Percentiles rank a stretch among this genome's conserved stretches.
Evolutionary conservation across 2,113 vertebrate species (phyloP).

Genomic region (Heptranchias perlo): DNA sequence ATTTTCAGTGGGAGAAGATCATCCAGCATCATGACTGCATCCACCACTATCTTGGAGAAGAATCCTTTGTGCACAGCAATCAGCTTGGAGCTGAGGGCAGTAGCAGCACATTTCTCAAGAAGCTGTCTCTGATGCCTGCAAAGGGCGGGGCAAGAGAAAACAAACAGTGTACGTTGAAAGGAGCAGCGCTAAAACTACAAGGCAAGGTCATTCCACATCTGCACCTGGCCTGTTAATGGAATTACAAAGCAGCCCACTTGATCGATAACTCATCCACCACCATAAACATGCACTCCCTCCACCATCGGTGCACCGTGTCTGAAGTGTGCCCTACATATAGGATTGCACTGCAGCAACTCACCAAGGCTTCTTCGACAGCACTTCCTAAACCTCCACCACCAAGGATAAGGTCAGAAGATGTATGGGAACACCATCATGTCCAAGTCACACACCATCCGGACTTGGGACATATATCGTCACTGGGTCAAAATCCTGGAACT

Average conservation of each 20-base stretch:
- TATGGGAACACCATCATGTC: neutral
- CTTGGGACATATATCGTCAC: neutral
- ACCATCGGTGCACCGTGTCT: neutral
- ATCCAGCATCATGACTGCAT: conserved; percentile 85
- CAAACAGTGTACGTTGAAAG: neutral
- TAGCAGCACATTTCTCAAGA: conserved; percentile 85
- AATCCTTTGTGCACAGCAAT: conserved; percentile 87
- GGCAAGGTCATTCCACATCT: neutral
- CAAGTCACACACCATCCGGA: neutral
- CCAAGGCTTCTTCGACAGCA: neutral
- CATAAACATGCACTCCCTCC: no score
- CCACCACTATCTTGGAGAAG: conserved; percentile 93
- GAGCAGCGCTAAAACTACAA: neutral
- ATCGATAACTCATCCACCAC: neutral
- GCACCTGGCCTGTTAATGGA: neutral
- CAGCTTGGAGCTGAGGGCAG: conserved; percentile 90
- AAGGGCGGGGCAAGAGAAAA: neutral
- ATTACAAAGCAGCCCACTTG: neutral
- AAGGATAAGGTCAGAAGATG: neutral
- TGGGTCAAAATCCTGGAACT: neutral
- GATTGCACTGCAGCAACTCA: neutral
- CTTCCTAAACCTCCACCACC: neutral
- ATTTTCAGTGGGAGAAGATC: conserved; percentile 90
- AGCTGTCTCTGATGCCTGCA: conserved; percentile 78
- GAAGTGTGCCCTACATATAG: neutral